phyloP scores from a whole-genome alignment of 2,888 invertebrate species.

The Balanococcus diminutus region DNA sequence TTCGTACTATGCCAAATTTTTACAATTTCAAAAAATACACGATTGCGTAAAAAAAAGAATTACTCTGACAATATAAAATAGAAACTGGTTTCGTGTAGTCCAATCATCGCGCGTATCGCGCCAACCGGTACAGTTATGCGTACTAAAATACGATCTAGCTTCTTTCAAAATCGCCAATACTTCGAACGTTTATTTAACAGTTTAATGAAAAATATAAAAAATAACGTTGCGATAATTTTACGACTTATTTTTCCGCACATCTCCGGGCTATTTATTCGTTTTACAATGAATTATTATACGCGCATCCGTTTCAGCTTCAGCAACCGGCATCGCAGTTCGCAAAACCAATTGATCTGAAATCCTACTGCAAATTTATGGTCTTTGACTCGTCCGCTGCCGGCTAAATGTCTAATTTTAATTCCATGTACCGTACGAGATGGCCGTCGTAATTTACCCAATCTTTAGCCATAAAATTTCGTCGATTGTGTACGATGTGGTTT shows the following conservation, averaged over 20 bases:
- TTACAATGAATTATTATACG: not conserved
- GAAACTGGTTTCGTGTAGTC: not conserved
- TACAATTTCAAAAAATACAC: not conserved
- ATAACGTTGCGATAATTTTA: not conserved
- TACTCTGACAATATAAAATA: not conserved
- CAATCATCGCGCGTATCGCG: not conserved
- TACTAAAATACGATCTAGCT: not conserved
- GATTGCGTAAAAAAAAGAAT: not conserved
- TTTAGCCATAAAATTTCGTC: not conserved
- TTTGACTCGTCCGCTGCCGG: not conserved
- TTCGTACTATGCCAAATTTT: not conserved
- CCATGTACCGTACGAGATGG: not conserved
- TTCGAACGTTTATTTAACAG: not conserved
- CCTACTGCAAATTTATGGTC: not conserved
- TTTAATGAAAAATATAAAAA: constrained; percentile 5
- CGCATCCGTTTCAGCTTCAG: not conserved
- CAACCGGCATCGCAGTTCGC: not conserved
- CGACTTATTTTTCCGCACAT: not conserved
- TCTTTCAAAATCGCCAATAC: not conserved
- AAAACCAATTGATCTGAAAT: not conserved
- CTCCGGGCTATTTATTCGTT: not conserved
- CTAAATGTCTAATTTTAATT: not conserved
- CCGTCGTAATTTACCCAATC: not conserved
- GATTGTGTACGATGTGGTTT: not conserved
- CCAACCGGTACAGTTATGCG: not conserved